Evolutionary conservation across 2,888 invertebrate genomes (phyloP).

Genomic region (Drosophila infuscata): DNA sequence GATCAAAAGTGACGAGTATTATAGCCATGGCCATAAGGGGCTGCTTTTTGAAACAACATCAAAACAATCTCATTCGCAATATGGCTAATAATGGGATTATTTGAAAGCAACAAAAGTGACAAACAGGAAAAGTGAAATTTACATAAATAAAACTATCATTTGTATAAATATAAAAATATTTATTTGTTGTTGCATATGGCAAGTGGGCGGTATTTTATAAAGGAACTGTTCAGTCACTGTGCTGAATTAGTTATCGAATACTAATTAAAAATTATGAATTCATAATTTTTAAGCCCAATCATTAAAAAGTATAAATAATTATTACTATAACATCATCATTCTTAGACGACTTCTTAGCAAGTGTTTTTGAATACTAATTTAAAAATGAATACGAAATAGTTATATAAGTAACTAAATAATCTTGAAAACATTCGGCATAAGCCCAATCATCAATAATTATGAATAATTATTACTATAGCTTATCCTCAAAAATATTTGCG

Average conservation of each 20-base stretch:
- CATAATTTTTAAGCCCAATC: background rate
- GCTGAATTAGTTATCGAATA: background rate
- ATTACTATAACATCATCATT: background rate
- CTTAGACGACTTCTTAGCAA: background rate
- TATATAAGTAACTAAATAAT: background rate
- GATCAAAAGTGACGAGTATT: constrained; percentile 18
- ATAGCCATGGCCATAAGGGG: constrained; percentile 24
- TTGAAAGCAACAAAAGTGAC: constrained; percentile 10
- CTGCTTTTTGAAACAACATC: constrained; percentile 6
- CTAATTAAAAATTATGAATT: background rate
- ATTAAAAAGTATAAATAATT: background rate
- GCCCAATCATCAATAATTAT: background rate
- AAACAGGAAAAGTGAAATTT: constrained; percentile 42
- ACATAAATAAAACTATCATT: constrained; percentile 8
- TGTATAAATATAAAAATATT: constrained; percentile 7
- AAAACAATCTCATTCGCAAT: constrained; percentile 19
- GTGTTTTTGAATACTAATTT: background rate
- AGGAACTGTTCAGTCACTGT: background rate
- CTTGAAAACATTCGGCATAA: background rate
- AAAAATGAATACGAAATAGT: background rate
- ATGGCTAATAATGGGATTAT: constrained; percentile 2
- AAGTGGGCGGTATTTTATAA: background rate
- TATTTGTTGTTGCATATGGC: constrained; percentile 7
- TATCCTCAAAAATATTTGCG: background rate
- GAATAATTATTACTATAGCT: background rate